Evolutionary conservation across 2,888 invertebrate species (phyloP).

Genomic region (Ellobium chinense): DNA sequence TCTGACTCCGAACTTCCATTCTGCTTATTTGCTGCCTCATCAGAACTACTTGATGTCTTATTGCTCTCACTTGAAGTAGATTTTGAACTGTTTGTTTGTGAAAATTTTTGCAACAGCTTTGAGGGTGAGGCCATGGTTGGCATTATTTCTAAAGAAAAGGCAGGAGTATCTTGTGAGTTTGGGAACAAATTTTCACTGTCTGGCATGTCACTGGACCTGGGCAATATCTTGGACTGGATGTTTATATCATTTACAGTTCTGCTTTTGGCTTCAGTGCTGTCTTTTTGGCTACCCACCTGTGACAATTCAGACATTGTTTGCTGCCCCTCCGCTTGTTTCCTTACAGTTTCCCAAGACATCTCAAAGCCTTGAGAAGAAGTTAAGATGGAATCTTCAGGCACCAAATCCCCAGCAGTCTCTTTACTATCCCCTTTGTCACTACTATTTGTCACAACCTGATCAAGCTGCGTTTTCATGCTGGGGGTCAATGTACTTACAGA

Average conservation of each 20-base stretch:
- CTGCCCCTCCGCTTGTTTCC: not conserved
- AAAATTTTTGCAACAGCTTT: not conserved
- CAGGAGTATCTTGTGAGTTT: not conserved
- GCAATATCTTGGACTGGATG: not conserved
- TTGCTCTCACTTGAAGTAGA: constrained; percentile 13
- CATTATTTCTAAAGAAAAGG: constrained; percentile 21
- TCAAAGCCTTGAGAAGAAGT: constrained; percentile 34
- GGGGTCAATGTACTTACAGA: not conserved
- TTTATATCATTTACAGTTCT: not conserved
- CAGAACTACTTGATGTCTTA: not conserved
- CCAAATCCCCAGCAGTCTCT: not conserved
- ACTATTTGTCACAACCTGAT: not conserved
- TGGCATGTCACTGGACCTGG: not conserved
- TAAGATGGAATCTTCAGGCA: not conserved
- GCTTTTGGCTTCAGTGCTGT: not conserved
- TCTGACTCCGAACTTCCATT: constrained; percentile 30
- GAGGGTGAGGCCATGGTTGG: constrained; percentile 21
- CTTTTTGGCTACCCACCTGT: not conserved
- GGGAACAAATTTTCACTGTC: constrained; percentile 28
- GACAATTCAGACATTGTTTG: constrained; percentile 27
- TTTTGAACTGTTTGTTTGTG: constrained; percentile 18
- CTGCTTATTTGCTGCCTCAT: not conserved
- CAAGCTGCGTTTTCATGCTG: not conserved
- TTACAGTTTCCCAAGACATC: not conserved
- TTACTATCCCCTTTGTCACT: not conserved